Percentiles rank a stretch among this genome's conserved stretches.
These are phyloP conservation scores for Gibbula magus DNA, from an alignment of 2,888 invertebrate species.

Conservation along the genomic window DNA sequence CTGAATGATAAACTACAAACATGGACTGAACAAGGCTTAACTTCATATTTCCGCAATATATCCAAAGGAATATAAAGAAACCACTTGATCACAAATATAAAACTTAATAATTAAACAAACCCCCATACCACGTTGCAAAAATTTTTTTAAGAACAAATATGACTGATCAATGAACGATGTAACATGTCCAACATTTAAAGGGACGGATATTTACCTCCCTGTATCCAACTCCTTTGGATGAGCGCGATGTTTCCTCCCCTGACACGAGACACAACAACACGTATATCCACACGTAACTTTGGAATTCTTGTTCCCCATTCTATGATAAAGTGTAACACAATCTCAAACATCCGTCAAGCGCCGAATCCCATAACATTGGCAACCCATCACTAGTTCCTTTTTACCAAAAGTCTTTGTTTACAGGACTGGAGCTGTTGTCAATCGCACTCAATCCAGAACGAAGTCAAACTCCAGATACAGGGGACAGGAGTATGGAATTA, in stretches of 20 bases:
- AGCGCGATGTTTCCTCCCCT: slow-evolving; percentile 1
- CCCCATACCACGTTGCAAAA: too few species aligned
- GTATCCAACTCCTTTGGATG: slow-evolving; percentile 17
- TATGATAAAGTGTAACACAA: background rate
- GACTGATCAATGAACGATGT: too few species aligned
- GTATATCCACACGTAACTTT: slow-evolving; percentile 12
- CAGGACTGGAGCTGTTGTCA: background rate
- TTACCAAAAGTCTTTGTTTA: background rate
- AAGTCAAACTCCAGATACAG: background rate
- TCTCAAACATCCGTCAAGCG: too few species aligned
- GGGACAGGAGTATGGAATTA: slow-evolving; percentile 1
- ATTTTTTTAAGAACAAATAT: too few species aligned
- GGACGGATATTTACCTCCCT: background rate
- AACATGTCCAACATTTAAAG: background rate
- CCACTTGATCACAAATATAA: too few species aligned
- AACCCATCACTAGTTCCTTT: background rate
- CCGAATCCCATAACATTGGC: too few species aligned
- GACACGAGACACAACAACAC: slow-evolving; percentile 22
- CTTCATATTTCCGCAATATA: too few species aligned
- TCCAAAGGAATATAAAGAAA: too few species aligned
- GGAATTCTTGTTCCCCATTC: slow-evolving; percentile 18
- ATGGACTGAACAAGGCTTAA: too few species aligned
- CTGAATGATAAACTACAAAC: too few species aligned
- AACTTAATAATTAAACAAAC: too few species aligned
- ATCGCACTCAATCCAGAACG: background rate